Conservation (phyloP, 2,888 invertebrate species). For the Thecophora atra region DNA sequence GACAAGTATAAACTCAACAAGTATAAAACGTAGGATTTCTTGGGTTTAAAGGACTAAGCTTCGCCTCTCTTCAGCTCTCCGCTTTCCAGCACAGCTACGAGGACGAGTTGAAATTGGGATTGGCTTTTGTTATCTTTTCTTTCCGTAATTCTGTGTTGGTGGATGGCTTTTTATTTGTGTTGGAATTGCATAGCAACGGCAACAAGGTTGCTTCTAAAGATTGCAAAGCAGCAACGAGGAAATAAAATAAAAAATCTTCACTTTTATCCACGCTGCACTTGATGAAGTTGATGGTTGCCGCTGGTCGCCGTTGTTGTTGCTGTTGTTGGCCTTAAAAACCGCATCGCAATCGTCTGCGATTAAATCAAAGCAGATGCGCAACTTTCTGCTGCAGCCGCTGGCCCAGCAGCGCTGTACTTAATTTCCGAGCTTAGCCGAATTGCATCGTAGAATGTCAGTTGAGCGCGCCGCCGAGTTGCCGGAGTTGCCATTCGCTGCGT, state of each 20-base stretch:
- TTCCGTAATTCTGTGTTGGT: background rate
- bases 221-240: background rate
- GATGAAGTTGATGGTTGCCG: constrained; percentile 2
- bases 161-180: background rate
- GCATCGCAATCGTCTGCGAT: constrained; percentile 21
- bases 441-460: background rate
- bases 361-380: constrained; percentile 21
- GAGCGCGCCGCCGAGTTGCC: constrained; percentile 13
- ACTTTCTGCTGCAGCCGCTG: background rate
- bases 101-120: constrained; percentile 23
- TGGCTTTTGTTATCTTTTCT: background rate
- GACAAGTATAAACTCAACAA: constrained; percentile 34
- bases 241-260: background rate
- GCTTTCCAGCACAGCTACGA: background rate
- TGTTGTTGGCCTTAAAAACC: constrained; percentile 22
- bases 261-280: constrained; percentile 20
- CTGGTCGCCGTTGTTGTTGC: background rate
- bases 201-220: constrained; percentile 20
- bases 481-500: constrained; percentile 14
- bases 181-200: constrained; percentile 2
- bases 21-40: constrained; percentile 32
- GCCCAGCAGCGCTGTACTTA: constrained; percentile 10
- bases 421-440: constrained; percentile 19
- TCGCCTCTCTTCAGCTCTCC: background rate
- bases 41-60: constrained; percentile 20